These are phyloP conservation scores for Cataglyphis altisquamis DNA, from an alignment of 2,888 invertebrate species.

Conservation along the genomic window DNA sequence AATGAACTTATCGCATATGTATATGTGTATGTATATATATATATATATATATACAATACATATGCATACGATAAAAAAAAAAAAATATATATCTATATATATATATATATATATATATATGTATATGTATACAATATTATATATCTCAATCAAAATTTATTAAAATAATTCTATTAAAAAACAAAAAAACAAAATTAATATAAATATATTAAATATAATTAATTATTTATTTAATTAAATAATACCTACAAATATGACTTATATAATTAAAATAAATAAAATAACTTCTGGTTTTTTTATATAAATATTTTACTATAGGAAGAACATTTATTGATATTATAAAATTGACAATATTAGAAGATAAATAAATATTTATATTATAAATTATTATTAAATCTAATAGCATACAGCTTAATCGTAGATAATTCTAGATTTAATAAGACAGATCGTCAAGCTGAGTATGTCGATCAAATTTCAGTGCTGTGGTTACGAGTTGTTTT, in stretches of 20 bases:
- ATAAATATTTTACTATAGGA: not conserved
- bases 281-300: not conserved
- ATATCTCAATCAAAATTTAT: not conserved
- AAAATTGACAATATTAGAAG: not conserved
- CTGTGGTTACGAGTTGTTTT: conserved; percentile 88
- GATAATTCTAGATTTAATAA: not conserved
- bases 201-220: too few species aligned
- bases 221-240: too few species aligned
- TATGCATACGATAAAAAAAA: conserved; percentile 26
- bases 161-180: not conserved
- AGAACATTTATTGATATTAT: not conserved
- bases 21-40: conserved; percentile 24
- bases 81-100: not conserved
- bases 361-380: conserved; percentile 9
- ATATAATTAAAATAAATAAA: not conserved
- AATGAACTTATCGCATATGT: conserved; percentile 75
- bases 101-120: not conserved
- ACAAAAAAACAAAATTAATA: not conserved
- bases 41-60: conserved; percentile 35
- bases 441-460: conserved; percentile 42
- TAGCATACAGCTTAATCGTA: not conserved
- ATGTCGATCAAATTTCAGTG: conserved; percentile 62
- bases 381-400: conserved; percentile 6
- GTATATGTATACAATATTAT: not conserved
- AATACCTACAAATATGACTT: not conserved